Percentiles rank a stretch among this genome's conserved stretches.
These are phyloP conservation scores for Daubentonia madagascariensis DNA, from an alignment of 2,113 vertebrate genomes.

Conservation along the genomic window DNA sequence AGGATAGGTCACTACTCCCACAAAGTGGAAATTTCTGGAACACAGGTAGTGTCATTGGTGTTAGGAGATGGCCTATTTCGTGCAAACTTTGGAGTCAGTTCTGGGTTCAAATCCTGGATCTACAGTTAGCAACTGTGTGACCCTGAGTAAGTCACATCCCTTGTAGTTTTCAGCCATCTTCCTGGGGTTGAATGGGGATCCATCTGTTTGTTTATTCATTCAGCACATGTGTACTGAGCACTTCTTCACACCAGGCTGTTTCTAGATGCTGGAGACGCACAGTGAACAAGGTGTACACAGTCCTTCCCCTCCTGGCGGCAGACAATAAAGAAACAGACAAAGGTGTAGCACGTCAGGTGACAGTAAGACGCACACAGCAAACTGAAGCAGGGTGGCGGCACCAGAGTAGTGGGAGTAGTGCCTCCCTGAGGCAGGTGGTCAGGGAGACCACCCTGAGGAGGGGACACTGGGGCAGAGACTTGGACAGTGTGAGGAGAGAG, in stretches of 20 bases:
- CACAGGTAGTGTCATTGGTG: fast-evolving
- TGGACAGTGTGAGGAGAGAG: not conserved
- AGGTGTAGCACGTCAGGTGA: fast-evolving
- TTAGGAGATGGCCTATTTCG: not conserved
- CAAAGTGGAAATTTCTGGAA: not conserved
- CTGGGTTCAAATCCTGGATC: not conserved
- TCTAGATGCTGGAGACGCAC: not conserved
- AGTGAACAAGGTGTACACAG: not conserved
- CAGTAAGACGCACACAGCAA: not conserved
- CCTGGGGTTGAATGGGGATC: fast-evolving
- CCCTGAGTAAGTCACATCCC: not conserved
- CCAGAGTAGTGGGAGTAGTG: not conserved
- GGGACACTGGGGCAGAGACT: not conserved
- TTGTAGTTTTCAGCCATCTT: not conserved
- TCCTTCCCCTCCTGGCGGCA: not conserved
- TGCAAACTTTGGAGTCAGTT: not conserved
- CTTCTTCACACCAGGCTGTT: fast-evolving
- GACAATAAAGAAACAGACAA: not conserved
- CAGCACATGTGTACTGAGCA: fast-evolving
- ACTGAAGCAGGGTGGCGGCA: too few relatives aligned
- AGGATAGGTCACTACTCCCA: not conserved
- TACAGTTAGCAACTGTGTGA: not conserved
- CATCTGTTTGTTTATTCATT: not conserved
- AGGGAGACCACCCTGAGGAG: not conserved
- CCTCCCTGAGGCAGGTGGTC: not conserved